phyloP scores from a whole-genome alignment of 2,797 vertebrate genomes.

The Hybognathus amarus region DNA sequence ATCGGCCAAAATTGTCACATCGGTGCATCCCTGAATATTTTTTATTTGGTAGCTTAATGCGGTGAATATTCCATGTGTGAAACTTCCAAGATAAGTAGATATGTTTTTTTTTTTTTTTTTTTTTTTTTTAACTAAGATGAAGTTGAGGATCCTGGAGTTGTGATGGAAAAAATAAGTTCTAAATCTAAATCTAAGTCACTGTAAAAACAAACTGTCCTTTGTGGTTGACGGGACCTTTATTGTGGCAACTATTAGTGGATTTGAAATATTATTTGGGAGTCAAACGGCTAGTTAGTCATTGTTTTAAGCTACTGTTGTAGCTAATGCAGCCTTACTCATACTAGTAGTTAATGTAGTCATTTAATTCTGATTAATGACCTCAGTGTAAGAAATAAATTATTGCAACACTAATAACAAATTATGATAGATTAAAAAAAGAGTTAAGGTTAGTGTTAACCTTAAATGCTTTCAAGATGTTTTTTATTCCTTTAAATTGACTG shows the following conservation, averaged over 20 bases:
- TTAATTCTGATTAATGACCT: background rate
- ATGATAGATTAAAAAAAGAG: background rate
- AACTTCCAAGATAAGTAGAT: conserved; percentile 1
- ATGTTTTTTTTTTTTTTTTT: background rate
- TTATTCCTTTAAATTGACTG: background rate
- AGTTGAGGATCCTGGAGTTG: background rate
- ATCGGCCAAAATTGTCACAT: too few species aligned
- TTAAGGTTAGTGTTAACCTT: background rate
- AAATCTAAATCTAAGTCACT: background rate
- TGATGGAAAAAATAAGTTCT: background rate
- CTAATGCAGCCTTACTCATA: background rate
- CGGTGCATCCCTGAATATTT: too few species aligned
- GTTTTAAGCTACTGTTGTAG: background rate
- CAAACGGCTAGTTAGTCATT: background rate
- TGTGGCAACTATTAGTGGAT: background rate
- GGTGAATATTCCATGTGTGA: background rate
- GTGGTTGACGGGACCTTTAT: background rate
- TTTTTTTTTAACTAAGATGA: background rate
- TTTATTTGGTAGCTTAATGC: too few species aligned
- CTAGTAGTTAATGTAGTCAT: too few species aligned
- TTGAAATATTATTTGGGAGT: background rate
- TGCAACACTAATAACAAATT: background rate
- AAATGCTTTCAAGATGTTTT: background rate
- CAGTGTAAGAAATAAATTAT: background rate
- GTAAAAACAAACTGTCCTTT: background rate